Evolutionary conservation across 2,797 vertebrate species (phyloP).

Genomic region (Nyctalus aviator): DNA sequence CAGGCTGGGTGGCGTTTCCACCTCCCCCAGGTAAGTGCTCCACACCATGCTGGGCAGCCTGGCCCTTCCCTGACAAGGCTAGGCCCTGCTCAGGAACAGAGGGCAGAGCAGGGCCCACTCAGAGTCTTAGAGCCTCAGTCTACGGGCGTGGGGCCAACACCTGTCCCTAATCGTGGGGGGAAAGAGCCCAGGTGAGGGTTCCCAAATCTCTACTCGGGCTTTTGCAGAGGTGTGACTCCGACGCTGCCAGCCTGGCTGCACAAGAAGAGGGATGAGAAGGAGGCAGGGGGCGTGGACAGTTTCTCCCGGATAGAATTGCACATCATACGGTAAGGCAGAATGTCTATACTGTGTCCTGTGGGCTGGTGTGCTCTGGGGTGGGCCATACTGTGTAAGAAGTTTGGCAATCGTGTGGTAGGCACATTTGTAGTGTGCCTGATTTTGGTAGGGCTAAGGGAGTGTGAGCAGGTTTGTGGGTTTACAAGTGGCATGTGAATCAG

Average conservation of each 20-base stretch:
- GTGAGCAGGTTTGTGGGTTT: not conserved
- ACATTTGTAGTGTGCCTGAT: not conserved
- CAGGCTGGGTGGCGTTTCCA: not conserved
- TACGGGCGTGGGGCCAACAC: not conserved
- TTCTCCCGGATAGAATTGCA: constrained; percentile 22
- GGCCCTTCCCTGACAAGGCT: not conserved
- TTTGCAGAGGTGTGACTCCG: not conserved
- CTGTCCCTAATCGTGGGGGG: not conserved
- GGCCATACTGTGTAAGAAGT: not conserved
- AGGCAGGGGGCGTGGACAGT: not conserved
- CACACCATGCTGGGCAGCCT: not conserved
- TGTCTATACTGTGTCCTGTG: not conserved
- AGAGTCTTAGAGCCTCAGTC: not conserved
- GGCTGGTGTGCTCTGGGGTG: not conserved
- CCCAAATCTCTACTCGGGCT: not conserved
- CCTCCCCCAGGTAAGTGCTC: not conserved
- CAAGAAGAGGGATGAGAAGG: not conserved
- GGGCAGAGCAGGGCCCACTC: not conserved
- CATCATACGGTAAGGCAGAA: not conserved
- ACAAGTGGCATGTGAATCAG: not conserved
- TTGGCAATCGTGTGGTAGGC: not conserved
- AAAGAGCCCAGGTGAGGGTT: not conserved
- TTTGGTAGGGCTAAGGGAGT: not conserved
- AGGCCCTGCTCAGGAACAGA: not conserved
- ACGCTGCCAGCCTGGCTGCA: not conserved